Base-by-base conservation (phyloP, 2,797 vertebrate species). In the Erethizon dorsatum region DNA sequence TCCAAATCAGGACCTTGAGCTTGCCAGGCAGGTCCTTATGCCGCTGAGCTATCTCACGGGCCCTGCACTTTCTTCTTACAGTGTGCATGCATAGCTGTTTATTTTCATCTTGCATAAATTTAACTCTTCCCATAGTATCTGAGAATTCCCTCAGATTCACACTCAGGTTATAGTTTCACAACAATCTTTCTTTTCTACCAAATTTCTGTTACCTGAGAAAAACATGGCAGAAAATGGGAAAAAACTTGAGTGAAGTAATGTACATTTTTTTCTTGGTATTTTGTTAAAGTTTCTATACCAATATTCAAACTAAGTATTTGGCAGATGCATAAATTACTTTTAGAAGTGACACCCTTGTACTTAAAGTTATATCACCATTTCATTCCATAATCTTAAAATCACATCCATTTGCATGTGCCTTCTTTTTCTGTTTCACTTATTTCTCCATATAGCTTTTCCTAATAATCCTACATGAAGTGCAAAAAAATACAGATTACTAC, bases 171-270 rank as follows among this genome's bases (percentile, higher is more conserved):
- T 41, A 52, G 9, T 20, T 56, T 56, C 50, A 79, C n/a, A 71
- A 17, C 6, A 47, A 22, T 47, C 6, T 57, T 63, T 7, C 37
- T 37, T 20, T 63, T 87, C 15, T 79, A n/a, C 0, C 12, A n/a
- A 10, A 71, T 88, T 91, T 77, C 28, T 90, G n/a, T 96, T 79
- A 31, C 41, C 54, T 73, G 26, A 52, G 69, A 18, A 71, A 83
- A 69, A 67, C 15, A 12, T 50, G 22, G 2, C 10, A 56, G 12
- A 88, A 41, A 37, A 33, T 41, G 20, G 45, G 18, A 79, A n/a
- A 88, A 95, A 79, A 71, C 56, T 41, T 69, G 8, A 6, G 28
- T 8, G 10, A n/a, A 41, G 22, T 24, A 71, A 13, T 31, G 12
- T 7, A 5, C 5, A 22, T 28, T 84, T 50, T 80, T 33, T 24